Percentiles rank a stretch among this genome's conserved stretches.
phyloP scores from a whole-genome alignment of 2,888 invertebrate species.

The Silvanus unidentatus region DNA sequence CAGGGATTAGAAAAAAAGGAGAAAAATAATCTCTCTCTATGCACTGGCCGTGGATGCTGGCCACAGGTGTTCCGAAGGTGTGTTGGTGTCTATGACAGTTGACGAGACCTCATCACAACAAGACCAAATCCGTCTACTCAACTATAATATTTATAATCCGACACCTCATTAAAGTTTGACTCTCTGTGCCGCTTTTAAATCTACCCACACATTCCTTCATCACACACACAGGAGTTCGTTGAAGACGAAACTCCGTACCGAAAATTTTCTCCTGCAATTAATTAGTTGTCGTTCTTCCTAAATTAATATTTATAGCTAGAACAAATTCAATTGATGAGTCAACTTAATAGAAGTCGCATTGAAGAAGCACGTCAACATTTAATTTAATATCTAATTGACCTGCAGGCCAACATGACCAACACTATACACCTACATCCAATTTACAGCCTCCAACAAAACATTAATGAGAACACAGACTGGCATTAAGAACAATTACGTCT shows the following conservation, averaged over 20 bases:
- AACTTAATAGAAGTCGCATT: conserved; percentile 18
- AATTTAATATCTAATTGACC: conserved; percentile 45
- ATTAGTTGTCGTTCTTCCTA: not conserved
- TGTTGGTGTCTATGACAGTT: conserved; percentile 19
- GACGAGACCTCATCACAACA: conserved; percentile 27
- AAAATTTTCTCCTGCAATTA: not conserved
- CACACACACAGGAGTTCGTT: conserved; percentile 2
- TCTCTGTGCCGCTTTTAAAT: conserved; percentile 12
- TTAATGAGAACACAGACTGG: too few species aligned
- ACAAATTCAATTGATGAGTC: conserved; percentile 1
- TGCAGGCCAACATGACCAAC: conserved; percentile 45
- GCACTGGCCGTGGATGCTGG: too few species aligned
- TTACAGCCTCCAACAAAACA: conserved; percentile 10
- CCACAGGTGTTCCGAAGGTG: conserved; percentile 18
- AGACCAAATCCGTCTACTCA: conserved; percentile 24
- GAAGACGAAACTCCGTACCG: too few species aligned
- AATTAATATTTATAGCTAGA: not conserved
- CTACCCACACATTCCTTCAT: conserved; percentile 16
- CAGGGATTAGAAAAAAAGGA: not conserved
- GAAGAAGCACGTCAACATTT: conserved; percentile 40
- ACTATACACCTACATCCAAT: conserved; percentile 40
- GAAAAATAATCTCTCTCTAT: too few species aligned
- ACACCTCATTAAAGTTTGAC: conserved; percentile 30
- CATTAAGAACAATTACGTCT: not conserved
- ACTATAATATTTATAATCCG: conserved; percentile 30